Percentiles rank a stretch among this genome's conserved stretches.
These are phyloP conservation scores for Panagrolaimus sp. DNA, from an alignment of 1,140 invertebrate species.

Conservation along the genomic window DNA sequence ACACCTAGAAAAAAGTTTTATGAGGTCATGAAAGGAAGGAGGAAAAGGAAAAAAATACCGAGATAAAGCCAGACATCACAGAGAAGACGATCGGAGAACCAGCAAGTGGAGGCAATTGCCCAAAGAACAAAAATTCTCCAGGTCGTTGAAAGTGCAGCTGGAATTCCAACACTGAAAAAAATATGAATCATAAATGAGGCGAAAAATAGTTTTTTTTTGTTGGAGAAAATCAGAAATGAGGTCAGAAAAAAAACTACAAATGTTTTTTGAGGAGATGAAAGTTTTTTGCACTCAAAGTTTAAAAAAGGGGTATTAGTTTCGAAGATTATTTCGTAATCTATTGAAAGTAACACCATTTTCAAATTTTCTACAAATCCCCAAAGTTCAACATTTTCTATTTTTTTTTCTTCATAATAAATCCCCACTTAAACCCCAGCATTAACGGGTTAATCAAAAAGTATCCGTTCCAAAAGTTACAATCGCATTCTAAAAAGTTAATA, in stretches of 20 bases:
- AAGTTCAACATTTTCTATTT: too few relatives aligned
- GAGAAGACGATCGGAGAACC: conserved; percentile 52
- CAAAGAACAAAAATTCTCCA: conserved; percentile 47
- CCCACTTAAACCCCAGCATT: too few relatives aligned
- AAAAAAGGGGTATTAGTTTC: too few relatives aligned
- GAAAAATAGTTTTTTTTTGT: not conserved
- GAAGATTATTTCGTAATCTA: too few relatives aligned
- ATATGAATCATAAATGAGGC: not conserved
- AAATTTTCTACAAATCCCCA: too few relatives aligned
- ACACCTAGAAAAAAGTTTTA: conserved; percentile 33
- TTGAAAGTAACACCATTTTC: too few relatives aligned
- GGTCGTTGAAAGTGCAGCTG: conserved; percentile 44
- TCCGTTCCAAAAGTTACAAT: not conserved
- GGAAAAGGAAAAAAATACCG: conserved; percentile 26
- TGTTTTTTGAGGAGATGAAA: conserved; percentile 2
- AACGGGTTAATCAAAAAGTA: not conserved
- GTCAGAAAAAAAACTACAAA: not conserved
- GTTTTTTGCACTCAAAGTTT: conserved; percentile 14
- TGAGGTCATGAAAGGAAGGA: not conserved
- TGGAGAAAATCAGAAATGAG: not conserved
- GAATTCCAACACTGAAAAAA: conserved; percentile 44
- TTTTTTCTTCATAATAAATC: too few relatives aligned
- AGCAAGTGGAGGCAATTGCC: conserved; percentile 46
- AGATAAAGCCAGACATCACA: conserved; percentile 57
- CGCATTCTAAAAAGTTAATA: not conserved